These are phyloP conservation scores for Scalopus aquaticus DNA, from an alignment of 2,113 vertebrate species.

Conservation along the genomic window DNA sequence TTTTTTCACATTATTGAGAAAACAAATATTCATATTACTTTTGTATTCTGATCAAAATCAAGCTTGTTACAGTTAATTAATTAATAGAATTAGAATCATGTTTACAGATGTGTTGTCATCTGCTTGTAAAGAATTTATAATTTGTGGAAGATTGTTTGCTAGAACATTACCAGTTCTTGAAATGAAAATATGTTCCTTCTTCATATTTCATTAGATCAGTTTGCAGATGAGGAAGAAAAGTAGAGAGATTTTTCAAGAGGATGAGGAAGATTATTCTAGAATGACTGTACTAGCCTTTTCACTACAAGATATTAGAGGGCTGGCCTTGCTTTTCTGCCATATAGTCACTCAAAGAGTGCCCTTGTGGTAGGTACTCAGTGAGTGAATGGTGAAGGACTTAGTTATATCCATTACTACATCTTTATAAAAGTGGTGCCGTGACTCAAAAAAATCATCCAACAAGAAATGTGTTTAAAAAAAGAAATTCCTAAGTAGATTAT, in stretches of 20 bases:
- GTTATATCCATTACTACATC: background rate
- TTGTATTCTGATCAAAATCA: background rate
- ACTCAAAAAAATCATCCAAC: background rate
- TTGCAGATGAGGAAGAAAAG: background rate
- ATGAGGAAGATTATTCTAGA: background rate
- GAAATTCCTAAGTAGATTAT: background rate
- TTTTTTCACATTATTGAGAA: slow-evolving; percentile 34
- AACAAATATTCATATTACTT: background rate
- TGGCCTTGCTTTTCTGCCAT: background rate
- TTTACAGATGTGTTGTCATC: background rate
- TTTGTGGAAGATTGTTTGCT: background rate
- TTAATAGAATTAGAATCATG: background rate
- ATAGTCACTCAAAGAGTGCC: background rate
- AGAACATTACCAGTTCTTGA: background rate
- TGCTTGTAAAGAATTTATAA: background rate
- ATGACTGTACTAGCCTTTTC: background rate
- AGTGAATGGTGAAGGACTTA: background rate
- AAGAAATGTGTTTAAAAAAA: background rate
- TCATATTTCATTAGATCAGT: background rate
- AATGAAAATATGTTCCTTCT: background rate
- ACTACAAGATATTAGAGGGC: background rate
- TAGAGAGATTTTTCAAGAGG: background rate
- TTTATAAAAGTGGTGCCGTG: background rate
- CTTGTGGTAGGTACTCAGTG: background rate
- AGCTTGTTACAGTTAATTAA: too few species aligned